Conservation (phyloP, 2,888 invertebrate species). For the Coenonympha glycerion region DNA sequence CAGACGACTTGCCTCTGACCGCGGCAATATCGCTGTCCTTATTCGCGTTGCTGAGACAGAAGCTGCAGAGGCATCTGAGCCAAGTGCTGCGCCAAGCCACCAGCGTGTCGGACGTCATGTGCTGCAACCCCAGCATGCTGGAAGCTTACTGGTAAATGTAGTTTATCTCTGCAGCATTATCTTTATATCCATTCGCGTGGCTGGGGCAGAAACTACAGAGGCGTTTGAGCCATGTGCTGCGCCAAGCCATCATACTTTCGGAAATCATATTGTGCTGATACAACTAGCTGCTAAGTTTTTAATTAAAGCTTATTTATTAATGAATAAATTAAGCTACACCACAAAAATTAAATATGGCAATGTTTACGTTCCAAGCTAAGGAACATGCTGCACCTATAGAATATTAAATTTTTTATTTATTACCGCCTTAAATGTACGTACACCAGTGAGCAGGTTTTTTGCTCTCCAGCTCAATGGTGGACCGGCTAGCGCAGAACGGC, state of each 20-base stretch:
- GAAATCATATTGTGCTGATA: conserved; percentile 67
- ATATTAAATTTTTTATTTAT: too few relatives aligned
- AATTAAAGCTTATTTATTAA: too few relatives aligned
- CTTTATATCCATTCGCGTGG: conserved; percentile 56
- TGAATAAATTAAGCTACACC: too few relatives aligned
- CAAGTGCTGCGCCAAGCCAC: conserved; percentile 59
- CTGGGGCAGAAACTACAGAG: conserved; percentile 54
- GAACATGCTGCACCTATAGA: too few relatives aligned
- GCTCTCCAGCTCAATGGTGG: conserved; percentile 49
- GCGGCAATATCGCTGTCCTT: conserved; percentile 62
- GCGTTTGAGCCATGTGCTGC: conserved; percentile 54
- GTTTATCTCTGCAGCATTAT: conserved; percentile 58
- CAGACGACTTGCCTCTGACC: conserved; percentile 67
- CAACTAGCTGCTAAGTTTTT: conserved; percentile 39
- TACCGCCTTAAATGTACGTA: too few relatives aligned
- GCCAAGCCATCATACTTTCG: conserved; percentile 63
- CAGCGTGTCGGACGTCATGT: conserved; percentile 65
- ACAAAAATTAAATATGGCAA: too few relatives aligned
- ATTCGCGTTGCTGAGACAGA: conserved; percentile 54
- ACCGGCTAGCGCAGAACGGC: conserved; percentile 46
- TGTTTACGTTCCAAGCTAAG: too few relatives aligned
- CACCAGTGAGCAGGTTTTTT: too few relatives aligned
- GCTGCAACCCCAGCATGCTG: conserved; percentile 61
- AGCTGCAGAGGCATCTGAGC: conserved; percentile 53
- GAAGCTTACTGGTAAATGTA: conserved; percentile 60